Percentiles rank a stretch among this genome's conserved stretches.
Conservation (phyloP, 2,797 vertebrate genomes). For the Tympanoctomys barrerae region DNA sequence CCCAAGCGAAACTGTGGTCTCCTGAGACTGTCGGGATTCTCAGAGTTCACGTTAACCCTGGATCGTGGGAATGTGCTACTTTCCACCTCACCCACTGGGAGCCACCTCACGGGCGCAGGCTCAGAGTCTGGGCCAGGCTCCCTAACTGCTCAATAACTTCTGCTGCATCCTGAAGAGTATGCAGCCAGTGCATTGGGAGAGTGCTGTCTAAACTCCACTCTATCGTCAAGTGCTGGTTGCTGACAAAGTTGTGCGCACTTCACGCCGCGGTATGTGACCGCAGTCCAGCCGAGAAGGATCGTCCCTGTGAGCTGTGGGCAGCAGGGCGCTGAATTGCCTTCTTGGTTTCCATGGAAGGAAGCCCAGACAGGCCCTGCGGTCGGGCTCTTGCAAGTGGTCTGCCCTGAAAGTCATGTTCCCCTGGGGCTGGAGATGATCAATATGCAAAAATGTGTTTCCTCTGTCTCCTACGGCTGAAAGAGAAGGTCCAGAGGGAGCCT, state of each 20-base stretch:
- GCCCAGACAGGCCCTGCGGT: not conserved
- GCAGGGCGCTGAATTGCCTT: rapidly evolving
- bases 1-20: not conserved
- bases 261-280: rapidly evolving
- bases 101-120: rapidly evolving
- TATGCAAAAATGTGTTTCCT: not conserved
- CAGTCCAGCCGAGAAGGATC: not conserved
- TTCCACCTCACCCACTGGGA: rapidly evolving
- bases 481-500: not conserved
- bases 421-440: not conserved
- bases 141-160: not conserved
- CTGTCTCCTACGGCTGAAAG: not conserved
- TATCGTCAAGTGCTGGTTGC: too few species aligned
- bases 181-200: not conserved
- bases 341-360: not conserved
- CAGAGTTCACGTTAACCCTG: too few species aligned
- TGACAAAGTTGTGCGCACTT: not conserved
- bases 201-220: not conserved
- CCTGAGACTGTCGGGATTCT: not conserved
- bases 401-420: not conserved
- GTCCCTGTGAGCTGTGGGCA: rapidly evolving
- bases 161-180: rapidly evolving
- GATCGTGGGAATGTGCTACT: not conserved
- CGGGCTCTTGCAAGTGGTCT: not conserved
- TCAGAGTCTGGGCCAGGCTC: rapidly evolving